phyloP scores from a whole-genome alignment of 2,113 vertebrate species.

The Sapajus apella region DNA sequence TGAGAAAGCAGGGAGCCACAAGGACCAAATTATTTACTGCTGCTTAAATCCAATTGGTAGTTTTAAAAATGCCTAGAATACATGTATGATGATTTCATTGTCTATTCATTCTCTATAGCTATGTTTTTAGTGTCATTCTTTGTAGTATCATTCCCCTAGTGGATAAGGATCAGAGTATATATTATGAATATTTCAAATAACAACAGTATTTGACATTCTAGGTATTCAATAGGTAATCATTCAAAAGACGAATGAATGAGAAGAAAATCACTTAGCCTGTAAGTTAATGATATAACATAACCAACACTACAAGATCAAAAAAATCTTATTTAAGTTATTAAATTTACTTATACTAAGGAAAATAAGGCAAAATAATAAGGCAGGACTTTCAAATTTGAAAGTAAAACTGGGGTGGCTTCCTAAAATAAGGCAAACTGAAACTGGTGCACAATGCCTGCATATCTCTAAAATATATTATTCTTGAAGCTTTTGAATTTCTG shows the following conservation, averaged over 20 bases:
- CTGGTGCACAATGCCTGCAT: not conserved
- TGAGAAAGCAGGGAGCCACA: not conserved
- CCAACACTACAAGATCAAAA: not conserved
- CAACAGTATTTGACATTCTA: not conserved
- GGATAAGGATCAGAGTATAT: not conserved
- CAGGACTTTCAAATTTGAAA: not conserved
- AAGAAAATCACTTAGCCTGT: not conserved
- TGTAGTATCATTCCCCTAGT: not conserved
- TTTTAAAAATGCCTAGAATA: not conserved
- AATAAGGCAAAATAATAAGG: not conserved
- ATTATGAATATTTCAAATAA: not conserved
- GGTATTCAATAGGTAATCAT: not conserved
- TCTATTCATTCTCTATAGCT: not conserved
- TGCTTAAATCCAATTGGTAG: not conserved
- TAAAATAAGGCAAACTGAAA: not conserved
- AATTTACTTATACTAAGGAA: not conserved
- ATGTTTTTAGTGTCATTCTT: not conserved
- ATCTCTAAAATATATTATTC: slow-evolving; percentile 24
- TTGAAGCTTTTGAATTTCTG: not conserved
- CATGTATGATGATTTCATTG: not conserved
- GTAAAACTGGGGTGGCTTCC: not conserved
- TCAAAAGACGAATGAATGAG: not conserved
- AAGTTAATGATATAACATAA: not conserved
- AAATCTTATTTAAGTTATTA: not conserved
- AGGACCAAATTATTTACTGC: not conserved